These are phyloP conservation scores for Corythoichthys haematopterus DNA, from an alignment of 2,113 vertebrate genomes.

Conservation along the genomic window DNA sequence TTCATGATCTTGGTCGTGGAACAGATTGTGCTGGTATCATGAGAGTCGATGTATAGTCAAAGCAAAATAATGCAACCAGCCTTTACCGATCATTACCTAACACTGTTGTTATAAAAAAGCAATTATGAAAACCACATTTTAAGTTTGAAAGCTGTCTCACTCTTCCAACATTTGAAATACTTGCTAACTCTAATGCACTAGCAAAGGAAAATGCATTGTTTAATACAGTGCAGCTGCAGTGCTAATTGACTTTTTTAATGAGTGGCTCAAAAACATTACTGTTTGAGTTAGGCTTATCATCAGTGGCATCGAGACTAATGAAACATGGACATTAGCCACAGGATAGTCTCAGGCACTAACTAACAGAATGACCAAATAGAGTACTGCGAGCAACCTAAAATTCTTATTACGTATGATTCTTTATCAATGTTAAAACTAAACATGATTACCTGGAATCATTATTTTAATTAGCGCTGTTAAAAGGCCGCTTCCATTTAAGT, in stretches of 20 bases:
- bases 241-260: slow-evolving; percentile 51
- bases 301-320: slow-evolving; percentile 26
- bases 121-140: not conserved
- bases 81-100: not conserved
- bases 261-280: slow-evolving; percentile 34
- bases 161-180: not conserved
- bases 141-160: not conserved
- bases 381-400: not conserved
- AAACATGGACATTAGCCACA: slow-evolving; percentile 31
- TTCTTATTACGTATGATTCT: not conserved
- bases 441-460: too few relatives aligned
- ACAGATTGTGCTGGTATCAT: too few relatives aligned
- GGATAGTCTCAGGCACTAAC: slow-evolving; percentile 32
- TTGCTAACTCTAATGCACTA: slow-evolving; percentile 10
- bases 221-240: slow-evolving; percentile 37
- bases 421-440: not conserved
- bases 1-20: too few relatives aligned
- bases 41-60: not conserved
- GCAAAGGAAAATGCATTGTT: slow-evolving; percentile 29
- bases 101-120: not conserved
- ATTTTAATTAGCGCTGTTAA: too few relatives aligned
- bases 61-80: not conserved
- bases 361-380: slow-evolving; percentile 6
- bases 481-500: too few relatives aligned
- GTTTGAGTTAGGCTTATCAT: slow-evolving; percentile 42